These are phyloP conservation scores for Choloepus hoffmanni DNA, from an alignment of 2,113 vertebrate genomes.

Conservation along the genomic window DNA sequence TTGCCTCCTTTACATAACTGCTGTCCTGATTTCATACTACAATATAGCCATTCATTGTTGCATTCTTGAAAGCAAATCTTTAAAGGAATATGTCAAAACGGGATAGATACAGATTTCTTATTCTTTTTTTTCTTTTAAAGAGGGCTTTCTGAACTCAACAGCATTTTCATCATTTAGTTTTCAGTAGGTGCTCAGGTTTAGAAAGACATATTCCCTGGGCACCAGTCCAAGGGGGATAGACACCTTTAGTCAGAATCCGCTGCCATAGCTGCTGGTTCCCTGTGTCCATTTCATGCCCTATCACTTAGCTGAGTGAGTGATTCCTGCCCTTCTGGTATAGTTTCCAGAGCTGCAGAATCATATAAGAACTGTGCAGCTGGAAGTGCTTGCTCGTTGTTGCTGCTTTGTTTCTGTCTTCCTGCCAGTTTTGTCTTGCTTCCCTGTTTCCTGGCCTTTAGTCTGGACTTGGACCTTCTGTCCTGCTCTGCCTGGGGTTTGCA, in stretches of 20 bases:
- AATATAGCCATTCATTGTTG: conserved; percentile 68
- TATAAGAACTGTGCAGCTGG: neutral
- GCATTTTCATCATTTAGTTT: conserved; percentile 59
- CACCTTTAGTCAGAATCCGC: neutral
- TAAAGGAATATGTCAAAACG: conserved; percentile 69
- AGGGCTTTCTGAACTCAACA: conserved; percentile 65
- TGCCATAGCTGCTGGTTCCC: neutral
- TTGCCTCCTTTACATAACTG: conserved; percentile 71
- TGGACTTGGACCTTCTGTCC: neutral
- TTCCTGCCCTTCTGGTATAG: neutral
- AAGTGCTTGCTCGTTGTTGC: neutral
- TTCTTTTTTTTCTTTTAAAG: neutral
- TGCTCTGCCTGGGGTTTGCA: neutral
- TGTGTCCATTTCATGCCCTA: neutral
- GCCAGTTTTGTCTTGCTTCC: neutral
- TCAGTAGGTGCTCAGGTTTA: conserved; percentile 31
- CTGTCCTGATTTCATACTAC: conserved; percentile 59
- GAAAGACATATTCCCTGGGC: conserved; percentile 6
- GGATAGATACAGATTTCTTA: conserved; percentile 47
- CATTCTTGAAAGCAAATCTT: conserved; percentile 77
- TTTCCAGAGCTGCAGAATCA: neutral
- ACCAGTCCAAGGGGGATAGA: neutral
- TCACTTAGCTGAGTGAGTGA: neutral
- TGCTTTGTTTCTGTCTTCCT: conserved; percentile 36
- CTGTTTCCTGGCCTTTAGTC: conserved; percentile 31